These are phyloP conservation scores for Apaloderma vittatum DNA, from an alignment of 2,113 vertebrate genomes.

Conservation along the genomic window DNA sequence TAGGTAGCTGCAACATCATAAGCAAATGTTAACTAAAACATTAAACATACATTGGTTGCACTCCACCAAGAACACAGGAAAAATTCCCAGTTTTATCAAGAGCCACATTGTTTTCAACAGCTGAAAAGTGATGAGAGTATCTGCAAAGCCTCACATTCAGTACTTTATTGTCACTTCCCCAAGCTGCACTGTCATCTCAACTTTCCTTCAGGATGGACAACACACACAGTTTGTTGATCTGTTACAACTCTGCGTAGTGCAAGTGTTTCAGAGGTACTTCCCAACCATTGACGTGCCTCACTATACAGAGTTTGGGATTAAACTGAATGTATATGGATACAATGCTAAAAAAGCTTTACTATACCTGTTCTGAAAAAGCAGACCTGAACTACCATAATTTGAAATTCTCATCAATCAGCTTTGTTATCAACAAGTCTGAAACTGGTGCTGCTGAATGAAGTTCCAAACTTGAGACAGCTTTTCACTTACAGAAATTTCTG, in stretches of 20 bases:
- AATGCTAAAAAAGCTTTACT: neutral
- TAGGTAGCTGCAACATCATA: neutral
- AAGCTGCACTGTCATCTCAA: neutral
- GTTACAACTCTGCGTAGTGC: neutral
- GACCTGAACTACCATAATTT: neutral
- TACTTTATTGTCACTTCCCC: neutral
- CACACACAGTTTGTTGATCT: neutral
- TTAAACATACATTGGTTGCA: neutral
- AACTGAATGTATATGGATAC: neutral
- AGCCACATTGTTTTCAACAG: neutral
- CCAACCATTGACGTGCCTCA: neutral
- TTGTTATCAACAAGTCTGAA: neutral
- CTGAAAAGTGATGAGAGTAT: neutral
- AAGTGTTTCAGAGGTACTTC: neutral
- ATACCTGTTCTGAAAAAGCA: neutral
- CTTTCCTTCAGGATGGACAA: neutral
- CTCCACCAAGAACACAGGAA: neutral
- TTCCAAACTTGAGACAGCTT: neutral
- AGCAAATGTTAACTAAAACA: neutral
- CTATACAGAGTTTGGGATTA: neutral
- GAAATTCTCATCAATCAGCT: neutral
- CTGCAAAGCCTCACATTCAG: neutral
- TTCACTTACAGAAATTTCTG: conserved; percentile 94
- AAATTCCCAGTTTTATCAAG: neutral
- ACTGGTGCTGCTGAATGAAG: neutral